These are phyloP conservation scores for Drosophila obscura DNA, from an alignment of 1,140 invertebrate genomes.

Conservation along the genomic window DNA sequence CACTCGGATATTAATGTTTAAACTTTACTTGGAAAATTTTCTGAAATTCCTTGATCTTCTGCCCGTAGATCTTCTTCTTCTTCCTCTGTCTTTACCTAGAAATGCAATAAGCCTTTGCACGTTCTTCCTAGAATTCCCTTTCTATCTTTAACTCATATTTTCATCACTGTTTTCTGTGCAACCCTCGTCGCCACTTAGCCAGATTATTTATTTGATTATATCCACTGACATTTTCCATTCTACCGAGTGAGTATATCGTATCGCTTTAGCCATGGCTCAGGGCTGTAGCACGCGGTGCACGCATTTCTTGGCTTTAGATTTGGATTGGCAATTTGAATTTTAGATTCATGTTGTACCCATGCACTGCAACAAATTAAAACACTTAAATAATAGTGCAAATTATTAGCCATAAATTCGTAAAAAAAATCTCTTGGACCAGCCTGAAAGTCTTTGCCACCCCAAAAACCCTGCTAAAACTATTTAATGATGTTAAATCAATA, in stretches of 20 bases:
- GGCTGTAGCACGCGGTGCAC: constrained; percentile 59
- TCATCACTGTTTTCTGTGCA: constrained; percentile 15
- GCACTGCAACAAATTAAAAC: too few species aligned
- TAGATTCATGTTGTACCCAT: constrained; percentile 50
- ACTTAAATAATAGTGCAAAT: too few species aligned
- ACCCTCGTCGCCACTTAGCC: constrained; percentile 56
- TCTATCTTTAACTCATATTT: background rate
- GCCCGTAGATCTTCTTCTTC: too few species aligned
- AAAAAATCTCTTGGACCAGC: too few species aligned
- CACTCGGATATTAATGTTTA: too few species aligned
- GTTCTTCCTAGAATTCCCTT: constrained; percentile 17
- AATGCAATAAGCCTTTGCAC: background rate
- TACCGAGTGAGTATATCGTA: constrained; percentile 35
- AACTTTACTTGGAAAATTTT: too few species aligned
- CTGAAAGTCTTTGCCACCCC: too few species aligned
- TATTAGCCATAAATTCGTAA: too few species aligned
- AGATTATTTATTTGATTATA: constrained; percentile 72
- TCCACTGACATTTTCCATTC: constrained; percentile 71
- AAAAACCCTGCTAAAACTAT: too few species aligned
- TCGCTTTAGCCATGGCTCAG: constrained; percentile 74
- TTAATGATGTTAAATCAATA: too few species aligned
- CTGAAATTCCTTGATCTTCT: too few species aligned
- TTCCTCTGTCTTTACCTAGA: too few species aligned
- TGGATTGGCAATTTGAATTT: constrained; percentile 77
- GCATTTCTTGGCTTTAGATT: constrained; percentile 75